phyloP scores from a whole-genome alignment of 2,888 invertebrate species.

The Gandaritis pyraliata region DNA sequence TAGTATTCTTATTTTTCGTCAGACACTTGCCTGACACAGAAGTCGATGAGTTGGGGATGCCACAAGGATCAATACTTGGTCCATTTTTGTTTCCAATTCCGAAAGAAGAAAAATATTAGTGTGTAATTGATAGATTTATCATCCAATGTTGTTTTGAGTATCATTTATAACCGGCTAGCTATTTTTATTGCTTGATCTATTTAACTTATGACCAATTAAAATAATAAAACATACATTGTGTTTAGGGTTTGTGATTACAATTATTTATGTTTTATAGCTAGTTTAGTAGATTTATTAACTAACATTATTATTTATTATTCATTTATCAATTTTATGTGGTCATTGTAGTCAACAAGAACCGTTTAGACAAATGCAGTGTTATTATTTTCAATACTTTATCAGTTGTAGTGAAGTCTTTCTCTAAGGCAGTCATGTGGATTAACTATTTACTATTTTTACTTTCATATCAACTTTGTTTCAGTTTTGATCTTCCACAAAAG shows the following conservation, averaged over 20 bases:
- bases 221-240: not conserved
- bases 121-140: no score
- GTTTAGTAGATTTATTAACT: constrained; percentile 5
- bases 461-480: constrained; percentile 42
- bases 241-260: not conserved
- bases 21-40: no score
- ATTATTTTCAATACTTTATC: constrained; percentile 2
- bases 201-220: not conserved
- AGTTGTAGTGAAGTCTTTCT: constrained; percentile 12
- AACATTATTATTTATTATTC: constrained; percentile 10
- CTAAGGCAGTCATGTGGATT: constrained; percentile 44
- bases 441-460: constrained; percentile 47
- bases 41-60: no score
- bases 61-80: no score
- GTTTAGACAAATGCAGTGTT: not conserved
- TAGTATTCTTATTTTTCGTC: not conserved
- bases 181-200: not conserved
- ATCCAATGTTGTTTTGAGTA: no score
- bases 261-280: constrained; percentile 8
- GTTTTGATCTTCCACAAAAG: constrained; percentile 64
- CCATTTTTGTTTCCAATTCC: no score
- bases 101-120: no score
- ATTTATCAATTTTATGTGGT: constrained; percentile 23
- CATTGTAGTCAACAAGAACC: constrained; percentile 11
- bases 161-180: no score